Conservation (phyloP, 2,888 invertebrate genomes). For the Merodon equestris region DNA sequence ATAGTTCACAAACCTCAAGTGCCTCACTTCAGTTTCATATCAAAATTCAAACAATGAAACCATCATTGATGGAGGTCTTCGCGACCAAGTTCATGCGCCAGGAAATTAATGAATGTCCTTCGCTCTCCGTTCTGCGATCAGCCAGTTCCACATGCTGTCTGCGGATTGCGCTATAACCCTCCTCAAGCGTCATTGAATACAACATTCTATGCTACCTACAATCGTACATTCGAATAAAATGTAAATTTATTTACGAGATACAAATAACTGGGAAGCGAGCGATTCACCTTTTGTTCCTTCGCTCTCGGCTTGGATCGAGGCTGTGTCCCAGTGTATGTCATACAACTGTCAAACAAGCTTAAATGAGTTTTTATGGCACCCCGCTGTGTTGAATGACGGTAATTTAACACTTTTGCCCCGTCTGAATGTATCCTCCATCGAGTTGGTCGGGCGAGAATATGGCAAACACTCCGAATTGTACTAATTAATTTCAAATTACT, state of each 20-base stretch:
- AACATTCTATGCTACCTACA: too few species aligned
- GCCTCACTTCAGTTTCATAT: constrained; percentile 41
- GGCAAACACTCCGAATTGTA: constrained; percentile 59
- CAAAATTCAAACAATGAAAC: constrained; percentile 65
- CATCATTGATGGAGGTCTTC: constrained; percentile 61
- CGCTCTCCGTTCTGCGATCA: constrained; percentile 7
- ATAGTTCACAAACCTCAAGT: constrained; percentile 56
- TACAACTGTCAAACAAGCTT: constrained; percentile 64
- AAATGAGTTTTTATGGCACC: constrained; percentile 62
- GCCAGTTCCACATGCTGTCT: too few species aligned
- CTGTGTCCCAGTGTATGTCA: constrained; percentile 47
- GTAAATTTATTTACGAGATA: constrained; percentile 48
- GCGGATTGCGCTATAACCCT: constrained; percentile 9
- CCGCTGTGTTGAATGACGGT: constrained; percentile 64
- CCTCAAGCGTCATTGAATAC: background rate
- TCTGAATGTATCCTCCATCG: constrained; percentile 4
- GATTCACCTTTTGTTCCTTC: constrained; percentile 46
- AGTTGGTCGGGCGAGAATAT: constrained; percentile 26
- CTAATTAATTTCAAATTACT: constrained; percentile 69
- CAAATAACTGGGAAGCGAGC: constrained; percentile 23
- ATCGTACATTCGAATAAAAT: constrained; percentile 7
- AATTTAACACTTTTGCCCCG: constrained; percentile 51
- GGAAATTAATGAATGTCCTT: constrained; percentile 59
- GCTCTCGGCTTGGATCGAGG: too few species aligned
- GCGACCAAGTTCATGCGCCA: constrained; percentile 1